These are phyloP conservation scores for Selenia dentaria DNA, from an alignment of 2,888 invertebrate genomes.

Conservation along the genomic window DNA sequence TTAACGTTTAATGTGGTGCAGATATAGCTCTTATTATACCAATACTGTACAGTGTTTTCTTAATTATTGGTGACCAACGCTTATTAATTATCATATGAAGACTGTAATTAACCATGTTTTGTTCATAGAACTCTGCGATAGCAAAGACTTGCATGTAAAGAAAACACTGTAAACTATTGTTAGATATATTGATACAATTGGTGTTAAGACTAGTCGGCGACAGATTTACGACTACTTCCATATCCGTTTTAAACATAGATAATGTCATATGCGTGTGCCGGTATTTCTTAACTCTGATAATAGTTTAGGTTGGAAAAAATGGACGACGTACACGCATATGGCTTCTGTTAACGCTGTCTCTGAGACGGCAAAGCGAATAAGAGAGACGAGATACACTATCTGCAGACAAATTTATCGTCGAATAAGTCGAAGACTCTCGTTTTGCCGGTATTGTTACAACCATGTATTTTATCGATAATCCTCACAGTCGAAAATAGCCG, in stretches of 20 bases:
- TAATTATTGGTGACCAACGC: neutral
- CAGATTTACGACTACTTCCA: slow-evolving; percentile 23
- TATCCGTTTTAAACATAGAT: slow-evolving; percentile 14
- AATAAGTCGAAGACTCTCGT: neutral
- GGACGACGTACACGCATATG: slow-evolving; percentile 1
- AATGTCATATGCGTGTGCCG: slow-evolving; percentile 7
- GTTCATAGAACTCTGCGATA: neutral
- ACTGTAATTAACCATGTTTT: neutral
- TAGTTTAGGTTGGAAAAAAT: neutral
- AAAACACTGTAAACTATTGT: neutral
- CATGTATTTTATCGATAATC: neutral
- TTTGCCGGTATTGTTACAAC: neutral
- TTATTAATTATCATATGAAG: no score
- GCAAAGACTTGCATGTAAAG: neutral
- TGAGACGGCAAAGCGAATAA: neutral
- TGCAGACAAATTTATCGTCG: neutral
- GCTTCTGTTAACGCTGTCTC: slow-evolving; percentile 1
- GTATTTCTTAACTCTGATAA: neutral
- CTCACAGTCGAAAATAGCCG: slow-evolving; percentile 4
- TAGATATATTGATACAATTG: slow-evolving; percentile 6
- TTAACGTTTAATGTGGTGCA: slow-evolving; percentile 6
- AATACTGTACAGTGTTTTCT: neutral
- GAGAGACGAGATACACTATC: neutral
- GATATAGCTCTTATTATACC: neutral
- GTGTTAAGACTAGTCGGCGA: slow-evolving; percentile 29